Base-by-base conservation (phyloP, 2,113 vertebrate species). In the Willisornis vidua region DNA sequence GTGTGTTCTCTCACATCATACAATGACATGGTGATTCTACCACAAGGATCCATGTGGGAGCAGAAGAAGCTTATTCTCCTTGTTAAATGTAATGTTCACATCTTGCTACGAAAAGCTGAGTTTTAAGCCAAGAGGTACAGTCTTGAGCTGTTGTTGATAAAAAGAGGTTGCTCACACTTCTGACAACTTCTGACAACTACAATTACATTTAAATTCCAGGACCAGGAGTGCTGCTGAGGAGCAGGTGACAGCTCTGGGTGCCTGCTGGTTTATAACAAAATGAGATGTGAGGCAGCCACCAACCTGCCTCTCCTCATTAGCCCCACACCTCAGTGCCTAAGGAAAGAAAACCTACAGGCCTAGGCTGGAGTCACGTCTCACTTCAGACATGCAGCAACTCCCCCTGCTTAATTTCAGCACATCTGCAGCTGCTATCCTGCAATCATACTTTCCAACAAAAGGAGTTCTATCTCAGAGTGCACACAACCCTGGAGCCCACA, bases 51-150 rank as follows among this genome's bases (percentile, higher is more conserved):
- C 78, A 90, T 4, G 46, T 0, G 17, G 63, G 12, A 93, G 20
- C 29, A 90, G 43, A 84, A 74, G 74, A 46, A 90, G 33, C 23
- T 91, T 85, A 43, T 58, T 80, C 92, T 84, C 51, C 72, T 72
- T 33, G 2, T 80, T 94, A 83, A 83, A 85, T 71, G 52, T 43
- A 74, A 70, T 28, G 14, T 58, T 76, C 77, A 48, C 26, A 77
- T 70, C 81, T 96, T 80, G 35, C 49, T 85, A 92, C 66, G 51
- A 85, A 87, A 91, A 90, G 61, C 45, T 59, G 71, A 79, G 62
- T 89, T 96, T 94, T 49, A 85, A 85, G 28, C 31, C 63, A 51
- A 89, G 65, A 74, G 63, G 11, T 84, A 29, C 55, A 77, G 72
- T 77, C 59, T 90, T 1, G 0, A 88, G 51, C 12, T 61, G 51